Evolutionary conservation across 1,140 invertebrate genomes (phyloP).

Genomic region (Arctopsyche grandis): DNA sequence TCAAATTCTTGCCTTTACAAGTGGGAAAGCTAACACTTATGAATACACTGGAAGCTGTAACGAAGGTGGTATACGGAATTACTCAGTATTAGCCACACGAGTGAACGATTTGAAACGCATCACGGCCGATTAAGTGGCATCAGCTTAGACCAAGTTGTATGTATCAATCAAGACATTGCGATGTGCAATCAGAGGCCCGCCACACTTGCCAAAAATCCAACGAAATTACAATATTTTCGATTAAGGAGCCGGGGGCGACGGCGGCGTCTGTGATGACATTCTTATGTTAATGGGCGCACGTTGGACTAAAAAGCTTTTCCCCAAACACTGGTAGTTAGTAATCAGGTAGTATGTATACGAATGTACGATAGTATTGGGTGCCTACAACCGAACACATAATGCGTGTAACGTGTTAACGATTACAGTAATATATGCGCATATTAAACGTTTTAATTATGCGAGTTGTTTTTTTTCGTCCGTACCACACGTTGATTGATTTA

Average conservation of each 20-base stretch:
- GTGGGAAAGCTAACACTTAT: too few species aligned
- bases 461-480: background rate
- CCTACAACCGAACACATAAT: background rate
- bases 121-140: background rate
- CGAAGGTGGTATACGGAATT: too few species aligned
- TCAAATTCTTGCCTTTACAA: too few species aligned
- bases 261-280: slow-evolving; percentile 1
- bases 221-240: background rate
- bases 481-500: slow-evolving; percentile 7
- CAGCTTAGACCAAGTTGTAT: background rate
- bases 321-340: background rate
- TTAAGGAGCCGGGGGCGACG: background rate
- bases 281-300: slow-evolving; percentile 17
- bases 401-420: slow-evolving; percentile 15
- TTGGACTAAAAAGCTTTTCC: background rate
- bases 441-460: slow-evolving; percentile 27
- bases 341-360: background rate
- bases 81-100: background rate
- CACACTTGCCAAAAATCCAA: background rate
- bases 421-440: slow-evolving; percentile 23
- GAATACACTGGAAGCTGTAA: too few species aligned
- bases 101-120: background rate
- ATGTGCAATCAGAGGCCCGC: background rate
- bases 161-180: background rate
- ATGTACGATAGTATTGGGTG: too few species aligned